A percentile compares a stretch with the other conserved stretches of the same genome.
phyloP scores from a whole-genome alignment of 2,113 vertebrate genomes.

The Microcebus jonahi region DNA sequence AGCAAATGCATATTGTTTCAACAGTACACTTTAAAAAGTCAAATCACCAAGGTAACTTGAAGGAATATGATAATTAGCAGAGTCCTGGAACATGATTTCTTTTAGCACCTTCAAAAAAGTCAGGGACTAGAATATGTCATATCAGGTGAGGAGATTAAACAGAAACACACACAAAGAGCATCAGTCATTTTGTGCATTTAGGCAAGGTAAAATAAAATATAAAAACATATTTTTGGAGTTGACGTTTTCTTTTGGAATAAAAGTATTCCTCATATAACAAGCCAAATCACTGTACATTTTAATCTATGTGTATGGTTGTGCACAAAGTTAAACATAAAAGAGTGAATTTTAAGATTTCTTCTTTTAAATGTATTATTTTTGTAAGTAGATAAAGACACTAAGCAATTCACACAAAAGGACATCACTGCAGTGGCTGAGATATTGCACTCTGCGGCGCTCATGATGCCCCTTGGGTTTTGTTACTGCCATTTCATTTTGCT shows the following conservation, averaged over 20 bases:
- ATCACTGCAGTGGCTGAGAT: neutral
- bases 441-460: fast-evolving
- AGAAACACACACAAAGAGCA: neutral
- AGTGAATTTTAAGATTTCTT: neutral
- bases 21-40: constrained; percentile 55
- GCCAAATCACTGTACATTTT: neutral
- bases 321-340: neutral
- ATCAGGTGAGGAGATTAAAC: neutral
- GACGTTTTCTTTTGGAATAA: neutral
- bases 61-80: constrained; percentile 68
- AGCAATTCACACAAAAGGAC: neutral
- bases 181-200: neutral
- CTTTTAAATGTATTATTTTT: neutral
- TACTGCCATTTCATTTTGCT: neutral
- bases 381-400: too few relatives aligned
- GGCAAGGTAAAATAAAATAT: neutral
- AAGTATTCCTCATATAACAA: neutral
- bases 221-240: neutral
- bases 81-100: constrained; percentile 51
- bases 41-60: constrained; percentile 76
- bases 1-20: constrained; percentile 74
- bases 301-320: neutral
- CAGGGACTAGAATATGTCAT: neutral
- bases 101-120: constrained; percentile 60
- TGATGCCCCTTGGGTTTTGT: fast-evolving